Conservation (phyloP, 2,888 invertebrate species). For the Sepioteuthis lessoniana region DNA sequence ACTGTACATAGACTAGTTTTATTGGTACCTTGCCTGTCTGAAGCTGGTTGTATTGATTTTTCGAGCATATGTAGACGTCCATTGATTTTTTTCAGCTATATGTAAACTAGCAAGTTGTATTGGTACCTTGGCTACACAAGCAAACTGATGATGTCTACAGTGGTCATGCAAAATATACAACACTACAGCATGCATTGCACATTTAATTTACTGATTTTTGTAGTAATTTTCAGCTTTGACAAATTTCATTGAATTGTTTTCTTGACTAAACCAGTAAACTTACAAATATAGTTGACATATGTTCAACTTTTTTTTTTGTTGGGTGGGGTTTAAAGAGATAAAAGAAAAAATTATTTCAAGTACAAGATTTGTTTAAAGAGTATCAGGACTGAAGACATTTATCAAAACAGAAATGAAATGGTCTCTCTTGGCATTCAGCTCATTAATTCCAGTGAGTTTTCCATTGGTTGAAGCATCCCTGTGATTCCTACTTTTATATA, state of each 20-base stretch:
- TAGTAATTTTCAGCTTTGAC: background rate
- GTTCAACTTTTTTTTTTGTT: no score
- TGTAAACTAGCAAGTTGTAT: background rate
- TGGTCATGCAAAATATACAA: background rate
- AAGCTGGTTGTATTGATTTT: slow-evolving; percentile 23
- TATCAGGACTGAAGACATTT: no score
- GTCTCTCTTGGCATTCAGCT: no score
- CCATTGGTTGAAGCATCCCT: no score
- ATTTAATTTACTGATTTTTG: background rate
- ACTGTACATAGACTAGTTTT: slow-evolving; percentile 16
- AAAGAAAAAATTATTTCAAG: no score
- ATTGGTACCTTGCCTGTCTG: slow-evolving; percentile 13
- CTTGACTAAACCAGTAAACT: background rate
- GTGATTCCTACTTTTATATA: no score
- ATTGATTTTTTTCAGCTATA: slow-evolving; percentile 11
- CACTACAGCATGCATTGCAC: background rate
- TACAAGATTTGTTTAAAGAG: no score
- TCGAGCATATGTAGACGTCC: slow-evolving; percentile 33
- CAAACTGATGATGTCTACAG: background rate
- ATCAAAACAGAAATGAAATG: no score
- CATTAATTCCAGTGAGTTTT: no score
- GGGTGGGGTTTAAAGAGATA: no score
- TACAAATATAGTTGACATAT: background rate
- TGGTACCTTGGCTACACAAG: background rate
- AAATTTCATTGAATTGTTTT: background rate